phyloP scores from a whole-genome alignment of 37 sponge, comb jelly and placozoan species.

The Axinella damicornis region DNA sequence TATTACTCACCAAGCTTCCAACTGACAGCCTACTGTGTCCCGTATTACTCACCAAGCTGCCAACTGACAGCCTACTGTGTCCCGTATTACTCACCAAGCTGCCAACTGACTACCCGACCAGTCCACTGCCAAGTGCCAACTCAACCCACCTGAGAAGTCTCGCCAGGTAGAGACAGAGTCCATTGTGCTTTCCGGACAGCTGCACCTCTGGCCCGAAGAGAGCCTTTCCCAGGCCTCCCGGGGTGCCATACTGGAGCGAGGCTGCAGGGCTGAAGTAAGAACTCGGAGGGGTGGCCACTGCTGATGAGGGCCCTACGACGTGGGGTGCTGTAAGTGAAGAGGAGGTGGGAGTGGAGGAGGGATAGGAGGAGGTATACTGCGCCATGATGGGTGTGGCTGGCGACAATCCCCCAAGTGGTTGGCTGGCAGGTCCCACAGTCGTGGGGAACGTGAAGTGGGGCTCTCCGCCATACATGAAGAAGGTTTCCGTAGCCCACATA shows the following conservation, averaged over 20 bases:
- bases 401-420: neutral
- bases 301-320: neutral
- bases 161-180: slow-evolving; percentile 88
- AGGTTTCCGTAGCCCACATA: slow-evolving; percentile 79
- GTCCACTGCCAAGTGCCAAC: neutral
- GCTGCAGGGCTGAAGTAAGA: neutral
- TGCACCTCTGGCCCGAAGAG: slow-evolving; percentile 89
- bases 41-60: too few relatives aligned
- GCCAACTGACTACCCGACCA: too few relatives aligned
- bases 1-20: too few relatives aligned
- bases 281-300: neutral
- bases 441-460: slow-evolving; percentile 80
- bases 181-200: slow-evolving; percentile 83
- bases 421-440: slow-evolving; percentile 3
- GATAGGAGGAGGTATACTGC: neutral
- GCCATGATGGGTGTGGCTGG: too few relatives aligned
- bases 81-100: too few relatives aligned
- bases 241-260: neutral
- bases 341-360: neutral
- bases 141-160: slow-evolving; percentile 66
- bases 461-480: slow-evolving; percentile 96
- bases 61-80: too few relatives aligned
- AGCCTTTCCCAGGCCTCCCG: slow-evolving; percentile 83
- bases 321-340: neutral
- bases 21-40: too few relatives aligned